Percentiles rank a stretch among this genome's conserved stretches.
phyloP scores from a whole-genome alignment of 30 jellyfish, hydroid and myxozoan species.

The Pelagia noctiluca region DNA sequence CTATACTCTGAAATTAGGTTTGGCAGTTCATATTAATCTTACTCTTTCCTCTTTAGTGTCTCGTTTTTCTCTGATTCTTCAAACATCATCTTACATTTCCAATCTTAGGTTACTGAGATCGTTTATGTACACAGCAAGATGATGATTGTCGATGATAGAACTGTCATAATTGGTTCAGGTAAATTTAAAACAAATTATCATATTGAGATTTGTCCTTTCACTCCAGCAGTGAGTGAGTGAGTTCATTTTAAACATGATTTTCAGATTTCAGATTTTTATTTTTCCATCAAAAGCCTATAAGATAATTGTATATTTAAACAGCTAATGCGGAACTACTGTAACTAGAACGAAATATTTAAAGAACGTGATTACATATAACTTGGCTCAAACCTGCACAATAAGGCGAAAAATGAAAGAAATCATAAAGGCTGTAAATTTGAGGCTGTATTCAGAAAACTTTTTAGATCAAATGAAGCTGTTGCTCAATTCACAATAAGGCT shows the following conservation, averaged over 20 bases:
- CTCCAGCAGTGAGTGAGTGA: background rate
- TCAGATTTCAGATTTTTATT: slow-evolving; percentile 33
- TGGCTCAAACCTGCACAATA: background rate
- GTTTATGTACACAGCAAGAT: slow-evolving; percentile 90
- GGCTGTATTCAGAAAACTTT: slow-evolving; percentile 9
- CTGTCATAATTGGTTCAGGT: slow-evolving; percentile 97
- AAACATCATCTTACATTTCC: too few species aligned
- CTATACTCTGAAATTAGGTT: too few species aligned
- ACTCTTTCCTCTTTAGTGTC: too few species aligned
- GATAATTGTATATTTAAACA: background rate
- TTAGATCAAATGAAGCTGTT: slow-evolving; percentile 16
- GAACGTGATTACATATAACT: background rate
- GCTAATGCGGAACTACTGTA: slow-evolving; percentile 17
- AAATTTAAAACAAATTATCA: background rate
- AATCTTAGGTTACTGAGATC: slow-evolving; percentile 75
- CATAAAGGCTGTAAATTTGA: background rate
- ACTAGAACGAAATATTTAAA: too few species aligned
- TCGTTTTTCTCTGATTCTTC: too few species aligned
- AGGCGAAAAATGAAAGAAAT: background rate
- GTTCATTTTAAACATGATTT: too few species aligned
- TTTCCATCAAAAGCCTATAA: background rate
- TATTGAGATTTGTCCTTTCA: background rate
- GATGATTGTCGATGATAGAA: slow-evolving; percentile 89
- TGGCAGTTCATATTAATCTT: too few species aligned
- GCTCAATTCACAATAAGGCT: slow-evolving; percentile 4